Evolutionary conservation across 2,888 invertebrate species (phyloP), one percentile per base, ranked within the genome.

Genomic region (Drosophila yooni): DNA sequence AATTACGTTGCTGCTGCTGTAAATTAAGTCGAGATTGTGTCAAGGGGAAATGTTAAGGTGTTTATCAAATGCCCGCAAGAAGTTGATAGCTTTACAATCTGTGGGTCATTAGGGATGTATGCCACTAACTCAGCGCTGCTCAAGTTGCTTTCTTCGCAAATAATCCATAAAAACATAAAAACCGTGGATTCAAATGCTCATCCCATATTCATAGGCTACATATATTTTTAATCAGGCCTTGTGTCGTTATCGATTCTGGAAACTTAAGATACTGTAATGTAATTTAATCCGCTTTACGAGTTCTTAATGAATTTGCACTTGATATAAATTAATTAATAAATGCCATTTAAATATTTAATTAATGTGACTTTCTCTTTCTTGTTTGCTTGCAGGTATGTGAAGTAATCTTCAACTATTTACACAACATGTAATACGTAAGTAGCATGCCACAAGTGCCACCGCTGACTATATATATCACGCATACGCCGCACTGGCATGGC

Each of bases 301-400:
- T 64, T 18, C 46, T 25, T 25, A 25, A 46, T 46, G 25, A 25
- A 25, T 46, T 46, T 25, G 15, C 25, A 8, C 8, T 46, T 25
- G n/a, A 38, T 27, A 13, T 15, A 21, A 56, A 34, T 21, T 5
- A 13, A 33, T 27, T 27, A 58, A 34, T 29, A 43, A 15, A 36
- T 15, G 27, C 34, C 34, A 36, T 52, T 58, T 53, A 38, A 51
- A 54, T 48, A 57, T 36, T 72, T 72, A 54, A 78, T 56, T 83
- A 75, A 79, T 54, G 0, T 51, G 18, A 29, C 15, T 60, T 58
- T 69, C n/a, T 68, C 57, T 76, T 31, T 65, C 51, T 68, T 54
- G 64, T 69, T n/a, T 78, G 48, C 33, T 88, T 87, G 29, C 89
- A 89, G 89, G 89, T 89, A 89, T 76, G 89, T 87, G 61, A 67